phyloP scores from a whole-genome alignment of 1,140 invertebrate genomes.

The Drosophila leontia region DNA sequence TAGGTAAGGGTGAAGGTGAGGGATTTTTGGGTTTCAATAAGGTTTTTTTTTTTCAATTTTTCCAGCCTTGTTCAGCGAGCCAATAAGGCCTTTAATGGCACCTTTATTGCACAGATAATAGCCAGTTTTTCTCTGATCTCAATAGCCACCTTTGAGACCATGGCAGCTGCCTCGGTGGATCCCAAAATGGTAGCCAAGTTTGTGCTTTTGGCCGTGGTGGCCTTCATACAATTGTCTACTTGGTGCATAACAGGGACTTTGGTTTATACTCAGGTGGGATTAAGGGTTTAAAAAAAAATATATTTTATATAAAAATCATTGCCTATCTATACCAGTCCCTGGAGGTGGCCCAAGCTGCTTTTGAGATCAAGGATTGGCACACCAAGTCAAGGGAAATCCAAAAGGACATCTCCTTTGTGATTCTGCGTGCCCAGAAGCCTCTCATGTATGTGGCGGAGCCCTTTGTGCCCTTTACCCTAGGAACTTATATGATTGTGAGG shows the following conservation, averaged over 20 bases:
- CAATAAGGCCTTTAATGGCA: conserved; percentile 56
- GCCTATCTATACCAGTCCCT: conserved; percentile 34
- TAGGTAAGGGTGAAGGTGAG: conserved; percentile 12
- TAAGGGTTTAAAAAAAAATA: not conserved
- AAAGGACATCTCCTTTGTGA: conserved; percentile 63
- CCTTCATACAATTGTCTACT: conserved; percentile 63
- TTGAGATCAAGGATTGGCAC: conserved; percentile 64
- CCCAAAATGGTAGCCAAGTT: conserved; percentile 66
- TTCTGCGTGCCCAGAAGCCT: conserved; percentile 61
- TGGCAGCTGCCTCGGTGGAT: conserved; percentile 53
- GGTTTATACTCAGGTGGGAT: conserved; percentile 54
- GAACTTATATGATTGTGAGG: conserved; percentile 68
- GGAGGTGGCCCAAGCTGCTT: conserved; percentile 68
- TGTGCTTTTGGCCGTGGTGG: conserved; percentile 54
- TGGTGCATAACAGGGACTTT: conserved; percentile 66
- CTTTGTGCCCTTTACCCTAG: conserved; percentile 61
- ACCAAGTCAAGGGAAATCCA: conserved; percentile 53
- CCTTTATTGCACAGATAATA: conserved; percentile 64
- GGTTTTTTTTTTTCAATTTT: not conserved
- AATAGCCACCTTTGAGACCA: conserved; percentile 67
- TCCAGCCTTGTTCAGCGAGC: conserved; percentile 45
- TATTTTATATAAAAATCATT: too few species aligned
- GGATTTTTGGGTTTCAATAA: not conserved
- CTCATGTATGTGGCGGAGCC: conserved; percentile 59
- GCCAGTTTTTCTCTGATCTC: conserved; percentile 71